Evolutionary conservation across 2,113 vertebrate species (phyloP).

Genomic region (Diphyllodes magnificus): DNA sequence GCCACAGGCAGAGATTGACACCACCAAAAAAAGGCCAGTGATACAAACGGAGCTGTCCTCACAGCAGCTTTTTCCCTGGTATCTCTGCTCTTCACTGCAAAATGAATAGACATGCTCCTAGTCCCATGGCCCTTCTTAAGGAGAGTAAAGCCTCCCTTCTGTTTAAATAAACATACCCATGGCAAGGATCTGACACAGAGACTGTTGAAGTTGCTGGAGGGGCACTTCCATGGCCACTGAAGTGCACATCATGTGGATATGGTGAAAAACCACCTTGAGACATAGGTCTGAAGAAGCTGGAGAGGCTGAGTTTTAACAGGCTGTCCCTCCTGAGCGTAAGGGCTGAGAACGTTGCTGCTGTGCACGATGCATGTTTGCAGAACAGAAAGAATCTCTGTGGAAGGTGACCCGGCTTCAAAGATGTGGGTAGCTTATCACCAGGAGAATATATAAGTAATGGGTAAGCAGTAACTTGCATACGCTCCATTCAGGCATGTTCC

Average conservation of each 20-base stretch:
- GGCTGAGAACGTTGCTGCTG: neutral
- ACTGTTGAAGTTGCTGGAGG: neutral
- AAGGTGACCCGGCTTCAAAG: neutral
- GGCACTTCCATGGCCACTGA: neutral
- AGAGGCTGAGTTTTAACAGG: neutral
- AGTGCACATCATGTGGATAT: neutral
- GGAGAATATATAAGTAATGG: neutral
- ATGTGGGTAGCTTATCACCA: neutral
- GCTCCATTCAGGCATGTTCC: neutral
- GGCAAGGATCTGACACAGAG: neutral
- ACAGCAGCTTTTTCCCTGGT: neutral
- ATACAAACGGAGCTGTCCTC: neutral
- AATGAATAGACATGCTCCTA: rapidly evolving
- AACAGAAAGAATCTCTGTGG: neutral
- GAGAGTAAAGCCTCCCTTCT: neutral
- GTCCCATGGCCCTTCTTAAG: neutral
- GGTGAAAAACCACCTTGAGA: neutral
- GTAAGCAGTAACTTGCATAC: neutral
- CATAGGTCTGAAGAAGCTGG: neutral
- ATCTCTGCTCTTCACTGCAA: neutral
- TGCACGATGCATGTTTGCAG: neutral
- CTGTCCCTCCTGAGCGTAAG: neutral
- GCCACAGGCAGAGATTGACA: neutral
- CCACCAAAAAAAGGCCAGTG: neutral
- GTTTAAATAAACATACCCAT: neutral